Base-by-base conservation (phyloP, 1,140 invertebrate species). In the Drosophila truncata region DNA sequence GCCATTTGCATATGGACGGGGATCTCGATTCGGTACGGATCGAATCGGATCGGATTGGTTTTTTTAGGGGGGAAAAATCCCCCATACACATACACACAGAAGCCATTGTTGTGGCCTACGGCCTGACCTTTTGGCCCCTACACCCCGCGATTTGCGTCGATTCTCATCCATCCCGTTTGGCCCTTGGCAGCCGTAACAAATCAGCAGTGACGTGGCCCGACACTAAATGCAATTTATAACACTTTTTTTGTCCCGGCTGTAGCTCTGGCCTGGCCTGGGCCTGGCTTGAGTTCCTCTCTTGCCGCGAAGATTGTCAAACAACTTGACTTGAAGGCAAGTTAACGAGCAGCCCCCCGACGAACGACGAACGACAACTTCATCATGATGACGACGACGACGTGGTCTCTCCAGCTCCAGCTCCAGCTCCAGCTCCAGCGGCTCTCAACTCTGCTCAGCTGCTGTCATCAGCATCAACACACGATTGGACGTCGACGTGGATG, bases 161-260 rank as follows among this genome's bases (percentile, higher is more conserved):
- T 52, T 27, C 27, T 18, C 57, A 41, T 65, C 37, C 54, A 41
- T 42, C 54, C 33, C 54, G 44, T 37, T 55, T 57, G 63, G 37
- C 27, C 44, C 74, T 55, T 80, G 78, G 81, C 81, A 78, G 85
- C 78, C 58, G 80, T 86, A 90, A 88, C 84, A 88, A 88, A 88
- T 88, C 84, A 88, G 85, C 84, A 88, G 83, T 81, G 84, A 90
- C 84, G 87, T 78, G 65, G 54, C 58, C 65, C 77, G 81, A 88
- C 84, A 88, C 84, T 88, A 90, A 88, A 88, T 88, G 84, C 84
- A 88, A 88, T 88, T 88, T 88, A 88, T 88, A 88, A 88, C 84
- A 88, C 84, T 90, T 79, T 79, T 78, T 59, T 60, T 25, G 23
- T 10, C 16, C 20, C n/a, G 37, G 6, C 37, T 37, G 4, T 4